These are phyloP conservation scores for Lagocephalus sceleratus DNA, from an alignment of 2,797 vertebrate species.

Conservation along the genomic window DNA sequence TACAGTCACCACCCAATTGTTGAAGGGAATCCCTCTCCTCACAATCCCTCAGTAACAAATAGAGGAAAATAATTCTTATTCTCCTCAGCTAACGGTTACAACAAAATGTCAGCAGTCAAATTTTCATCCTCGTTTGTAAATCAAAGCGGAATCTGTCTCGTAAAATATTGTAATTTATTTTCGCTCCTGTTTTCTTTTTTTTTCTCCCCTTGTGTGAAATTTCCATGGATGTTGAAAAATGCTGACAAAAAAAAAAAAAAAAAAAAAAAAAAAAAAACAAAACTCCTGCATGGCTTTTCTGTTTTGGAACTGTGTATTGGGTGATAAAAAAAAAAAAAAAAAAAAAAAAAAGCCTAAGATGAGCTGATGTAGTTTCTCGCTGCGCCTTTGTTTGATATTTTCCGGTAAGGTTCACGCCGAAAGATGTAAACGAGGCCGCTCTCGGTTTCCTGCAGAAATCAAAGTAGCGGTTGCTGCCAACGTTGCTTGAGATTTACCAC, in stretches of 20 bases:
- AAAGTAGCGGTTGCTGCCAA: slow-evolving; percentile 59
- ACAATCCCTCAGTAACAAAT: neutral
- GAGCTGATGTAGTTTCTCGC: slow-evolving; percentile 39
- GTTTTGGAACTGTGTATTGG: slow-evolving; percentile 19
- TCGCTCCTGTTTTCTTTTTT: no score
- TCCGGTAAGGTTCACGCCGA: slow-evolving; percentile 36
- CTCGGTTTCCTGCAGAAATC: slow-evolving; percentile 56
- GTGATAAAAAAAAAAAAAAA: slow-evolving; percentile 14
- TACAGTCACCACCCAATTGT: neutral
- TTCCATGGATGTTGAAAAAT: neutral
- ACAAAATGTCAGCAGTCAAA: neutral
- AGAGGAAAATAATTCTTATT: neutral
- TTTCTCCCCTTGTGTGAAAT: no score
- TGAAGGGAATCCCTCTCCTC: neutral
- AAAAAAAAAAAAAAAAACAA: neutral
- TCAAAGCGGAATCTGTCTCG: neutral
- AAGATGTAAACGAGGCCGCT: slow-evolving; percentile 55
- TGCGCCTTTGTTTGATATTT: slow-evolving; percentile 50
- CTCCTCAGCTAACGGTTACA: neutral
- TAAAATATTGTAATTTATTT: no score
- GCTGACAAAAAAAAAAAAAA: no score
- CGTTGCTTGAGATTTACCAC: slow-evolving; percentile 64
- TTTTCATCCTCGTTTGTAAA: neutral
- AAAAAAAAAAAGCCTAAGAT: slow-evolving; percentile 26
- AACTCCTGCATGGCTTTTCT: slow-evolving; percentile 16